phyloP scores from a whole-genome alignment of 2,113 vertebrate genomes.

The Campylomormyrus numenius region DNA sequence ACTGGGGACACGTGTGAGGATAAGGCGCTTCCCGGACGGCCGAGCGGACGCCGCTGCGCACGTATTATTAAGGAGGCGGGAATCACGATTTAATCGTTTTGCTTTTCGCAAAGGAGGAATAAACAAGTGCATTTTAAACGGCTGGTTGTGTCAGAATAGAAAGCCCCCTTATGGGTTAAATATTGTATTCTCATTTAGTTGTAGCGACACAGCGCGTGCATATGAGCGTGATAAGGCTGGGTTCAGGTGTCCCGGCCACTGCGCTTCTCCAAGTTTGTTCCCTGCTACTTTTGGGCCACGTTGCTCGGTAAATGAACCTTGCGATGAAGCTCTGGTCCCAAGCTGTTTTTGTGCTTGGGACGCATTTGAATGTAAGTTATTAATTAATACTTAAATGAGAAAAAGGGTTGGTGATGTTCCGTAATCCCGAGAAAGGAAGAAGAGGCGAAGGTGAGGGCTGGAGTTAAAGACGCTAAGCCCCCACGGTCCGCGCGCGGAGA shows the following conservation, averaged over 20 bases:
- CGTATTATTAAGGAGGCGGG: neutral
- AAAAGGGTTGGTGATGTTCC: neutral
- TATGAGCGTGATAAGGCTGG: neutral
- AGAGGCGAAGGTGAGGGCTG: neutral
- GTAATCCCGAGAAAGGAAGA: neutral
- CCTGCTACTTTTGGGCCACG: neutral
- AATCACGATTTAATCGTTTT: neutral
- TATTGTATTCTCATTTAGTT: neutral
- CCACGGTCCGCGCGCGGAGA: neutral
- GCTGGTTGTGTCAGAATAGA: neutral
- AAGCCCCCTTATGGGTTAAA: neutral
- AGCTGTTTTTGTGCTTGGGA: neutral
- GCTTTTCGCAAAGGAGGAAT: neutral
- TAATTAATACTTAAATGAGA: neutral
- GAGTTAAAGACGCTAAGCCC: neutral
- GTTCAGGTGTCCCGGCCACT: neutral
- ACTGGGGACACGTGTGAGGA: neutral
- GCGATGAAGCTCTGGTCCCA: neutral
- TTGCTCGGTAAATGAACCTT: neutral
- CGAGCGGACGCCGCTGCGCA: neutral
- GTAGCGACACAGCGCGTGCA: neutral
- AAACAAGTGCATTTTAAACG: neutral
- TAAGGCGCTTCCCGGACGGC: neutral
- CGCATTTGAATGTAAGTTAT: neutral
- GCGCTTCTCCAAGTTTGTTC: neutral